These are phyloP conservation scores for Dyspetes luteomarginatus DNA, from an alignment of 2,888 invertebrate genomes.

Conservation along the genomic window DNA sequence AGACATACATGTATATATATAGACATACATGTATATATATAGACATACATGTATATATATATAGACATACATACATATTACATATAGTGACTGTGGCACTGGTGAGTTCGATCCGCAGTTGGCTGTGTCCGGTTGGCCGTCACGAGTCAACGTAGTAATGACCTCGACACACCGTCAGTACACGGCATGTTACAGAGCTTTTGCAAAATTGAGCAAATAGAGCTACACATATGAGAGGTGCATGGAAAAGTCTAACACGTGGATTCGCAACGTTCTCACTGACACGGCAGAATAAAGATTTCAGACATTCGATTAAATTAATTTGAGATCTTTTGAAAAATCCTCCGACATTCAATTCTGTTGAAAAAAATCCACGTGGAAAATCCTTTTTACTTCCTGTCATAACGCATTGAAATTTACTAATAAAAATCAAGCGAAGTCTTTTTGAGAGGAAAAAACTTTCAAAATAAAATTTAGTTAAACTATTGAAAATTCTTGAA, in stretches of 20 bases:
- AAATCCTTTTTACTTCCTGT: too few species aligned
- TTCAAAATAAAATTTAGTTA: too few species aligned
- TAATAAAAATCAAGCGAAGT: neutral
- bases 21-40: too few species aligned
- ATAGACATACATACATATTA: too few species aligned
- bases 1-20: too few species aligned
- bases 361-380: neutral
- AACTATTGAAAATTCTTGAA: too few species aligned
- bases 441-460: too few species aligned
- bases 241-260: neutral
- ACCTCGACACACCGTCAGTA: slow-evolving; percentile 34
- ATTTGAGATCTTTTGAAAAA: neutral
- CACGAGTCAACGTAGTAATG: slow-evolving; percentile 40
- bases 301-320: neutral
- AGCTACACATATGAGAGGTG: neutral
- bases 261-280: neutral
- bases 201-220: slow-evolving; percentile 17
- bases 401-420: too few species aligned
- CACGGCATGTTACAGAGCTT: slow-evolving; percentile 30
- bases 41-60: too few species aligned
- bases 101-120: slow-evolving; percentile 41
- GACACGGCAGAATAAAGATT: neutral
- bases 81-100: neutral
- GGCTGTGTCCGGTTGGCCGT: neutral
- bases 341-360: neutral